Conservation (phyloP, 2,113 vertebrate genomes). For the Nothobranchius kuhntae region DNA sequence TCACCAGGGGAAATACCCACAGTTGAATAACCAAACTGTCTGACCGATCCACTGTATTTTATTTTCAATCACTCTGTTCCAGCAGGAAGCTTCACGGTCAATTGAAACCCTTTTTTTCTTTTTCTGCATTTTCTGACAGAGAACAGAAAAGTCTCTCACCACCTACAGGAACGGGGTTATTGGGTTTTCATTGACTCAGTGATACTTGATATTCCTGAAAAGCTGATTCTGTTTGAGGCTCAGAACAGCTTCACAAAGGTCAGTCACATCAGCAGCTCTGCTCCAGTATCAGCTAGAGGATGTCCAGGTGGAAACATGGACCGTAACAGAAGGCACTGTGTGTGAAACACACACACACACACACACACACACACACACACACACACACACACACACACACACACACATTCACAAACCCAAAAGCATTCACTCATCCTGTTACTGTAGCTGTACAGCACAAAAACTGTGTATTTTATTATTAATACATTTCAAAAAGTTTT, state of each 20-base stretch:
- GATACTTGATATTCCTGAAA: slow-evolving; percentile 49
- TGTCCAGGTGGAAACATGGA: slow-evolving; percentile 17
- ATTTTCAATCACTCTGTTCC: neutral
- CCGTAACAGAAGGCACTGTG: no score
- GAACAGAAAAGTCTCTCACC: slow-evolving; percentile 15
- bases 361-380: no score
- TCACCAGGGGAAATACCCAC: no score
- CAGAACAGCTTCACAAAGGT: slow-evolving; percentile 23
- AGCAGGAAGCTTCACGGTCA: slow-evolving; percentile 10
- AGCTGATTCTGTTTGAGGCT: slow-evolving; percentile 33
- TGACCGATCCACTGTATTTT: neutral
- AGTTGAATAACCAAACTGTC: no score
- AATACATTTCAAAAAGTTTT: no score
- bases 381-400: no score
- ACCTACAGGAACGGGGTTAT: slow-evolving; percentile 16
- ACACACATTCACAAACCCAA: no score
- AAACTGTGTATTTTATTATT: no score
- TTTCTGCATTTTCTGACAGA: slow-evolving; percentile 12
- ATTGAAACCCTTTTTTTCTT: neutral
- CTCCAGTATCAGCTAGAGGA: slow-evolving; percentile 27
- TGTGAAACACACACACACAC: no score
- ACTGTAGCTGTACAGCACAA: no score
- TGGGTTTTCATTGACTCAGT: slow-evolving; percentile 15
- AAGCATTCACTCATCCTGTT: no score
- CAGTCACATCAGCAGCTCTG: slow-evolving; percentile 33